A percentile compares a stretch with the other conserved stretches of the same genome.
phyloP scores from a whole-genome alignment of 2,113 vertebrate genomes.

The Melospiza melodia region DNA sequence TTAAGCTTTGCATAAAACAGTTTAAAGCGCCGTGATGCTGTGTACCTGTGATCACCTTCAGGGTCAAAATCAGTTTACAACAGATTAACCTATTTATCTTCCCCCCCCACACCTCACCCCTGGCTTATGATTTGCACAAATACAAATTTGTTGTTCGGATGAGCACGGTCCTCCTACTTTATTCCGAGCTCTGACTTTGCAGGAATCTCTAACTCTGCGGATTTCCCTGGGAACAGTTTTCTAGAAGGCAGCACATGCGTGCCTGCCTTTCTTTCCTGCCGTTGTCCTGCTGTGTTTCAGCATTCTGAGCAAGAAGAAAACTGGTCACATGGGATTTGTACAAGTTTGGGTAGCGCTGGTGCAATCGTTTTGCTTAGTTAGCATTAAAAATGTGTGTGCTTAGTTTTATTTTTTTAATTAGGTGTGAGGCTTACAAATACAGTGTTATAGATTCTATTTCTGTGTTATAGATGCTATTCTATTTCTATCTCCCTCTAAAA shows the following conservation, averaged over 20 bases:
- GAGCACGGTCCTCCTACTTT: not conserved
- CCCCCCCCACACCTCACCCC: too few relatives aligned
- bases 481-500: not conserved
- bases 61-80: conserved; percentile 66
- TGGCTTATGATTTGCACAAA: not conserved
- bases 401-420: not conserved
- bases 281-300: conserved; percentile 45
- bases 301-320: conserved; percentile 49
- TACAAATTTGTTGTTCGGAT: not conserved
- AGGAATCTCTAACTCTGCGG: not conserved
- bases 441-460: not conserved
- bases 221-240: conserved; percentile 35
- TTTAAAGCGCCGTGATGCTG: conserved; percentile 72
- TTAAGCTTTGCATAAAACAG: conserved; percentile 74
- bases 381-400: not conserved
- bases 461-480: not conserved
- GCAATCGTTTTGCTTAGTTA: not conserved
- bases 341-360: not conserved
- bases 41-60: conserved; percentile 80
- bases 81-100: conserved; percentile 41
- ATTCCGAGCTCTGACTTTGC: not conserved
- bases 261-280: conserved; percentile 34
- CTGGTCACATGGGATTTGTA: not conserved
- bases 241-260: conserved; percentile 16
- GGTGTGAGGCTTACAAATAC: not conserved